Percentiles rank a stretch among this genome's conserved stretches.
Conservation (phyloP, 92 coral and sea anemone species). For the Zoanthus sociatus region DNA sequence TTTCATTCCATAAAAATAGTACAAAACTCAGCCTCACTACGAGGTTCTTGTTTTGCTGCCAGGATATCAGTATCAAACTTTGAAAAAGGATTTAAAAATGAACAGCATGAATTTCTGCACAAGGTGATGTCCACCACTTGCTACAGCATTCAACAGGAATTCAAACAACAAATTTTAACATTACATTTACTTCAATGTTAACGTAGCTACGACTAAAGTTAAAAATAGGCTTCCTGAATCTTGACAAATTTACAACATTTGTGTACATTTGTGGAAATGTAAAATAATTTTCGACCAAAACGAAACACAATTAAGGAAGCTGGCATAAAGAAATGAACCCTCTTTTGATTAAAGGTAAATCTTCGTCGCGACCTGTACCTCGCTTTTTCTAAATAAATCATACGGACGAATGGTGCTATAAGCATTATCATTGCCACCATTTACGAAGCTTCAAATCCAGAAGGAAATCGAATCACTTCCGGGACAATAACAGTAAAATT, state of each 20-base stretch:
- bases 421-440: not conserved
- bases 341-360: not conserved
- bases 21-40: too few relatives aligned
- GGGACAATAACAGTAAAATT: slow-evolving; percentile 28
- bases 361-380: not conserved
- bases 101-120: not conserved
- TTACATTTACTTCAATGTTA: not conserved
- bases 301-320: not conserved
- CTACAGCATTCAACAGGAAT: not conserved
- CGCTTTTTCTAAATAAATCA: not conserved
- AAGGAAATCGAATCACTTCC: slow-evolving; percentile 46
- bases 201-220: not conserved
- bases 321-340: not conserved
- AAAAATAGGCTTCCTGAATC: not conserved
- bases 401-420: not conserved
- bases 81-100: not conserved
- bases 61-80: not conserved
- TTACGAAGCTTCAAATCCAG: not conserved
- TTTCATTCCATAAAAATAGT: too few relatives aligned
- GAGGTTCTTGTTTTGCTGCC: too few relatives aligned
- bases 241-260: not conserved
- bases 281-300: not conserved
- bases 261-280: not conserved
- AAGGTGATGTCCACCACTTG: not conserved
- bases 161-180: not conserved